phyloP scores from a whole-genome alignment of 2,113 vertebrate genomes.

The Synchiropus splendidus region DNA sequence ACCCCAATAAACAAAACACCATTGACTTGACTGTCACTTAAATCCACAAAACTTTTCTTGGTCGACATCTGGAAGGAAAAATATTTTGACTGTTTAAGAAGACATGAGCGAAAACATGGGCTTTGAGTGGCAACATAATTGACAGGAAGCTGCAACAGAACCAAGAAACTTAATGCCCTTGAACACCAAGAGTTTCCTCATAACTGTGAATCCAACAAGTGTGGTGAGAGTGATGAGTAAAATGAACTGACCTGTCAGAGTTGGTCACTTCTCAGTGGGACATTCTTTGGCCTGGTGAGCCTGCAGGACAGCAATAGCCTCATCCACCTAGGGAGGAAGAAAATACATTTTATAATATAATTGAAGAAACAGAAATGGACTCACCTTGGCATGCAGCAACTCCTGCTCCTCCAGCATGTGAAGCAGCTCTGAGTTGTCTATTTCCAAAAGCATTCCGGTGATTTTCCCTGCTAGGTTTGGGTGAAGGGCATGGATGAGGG shows the following conservation, averaged over 20 bases:
- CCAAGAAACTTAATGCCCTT: too few relatives aligned
- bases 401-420: slow-evolving; percentile 88
- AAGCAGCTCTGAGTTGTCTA: slow-evolving; percentile 89
- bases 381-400: slow-evolving; percentile 81
- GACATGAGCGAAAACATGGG: background rate
- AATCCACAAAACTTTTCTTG: slow-evolving; percentile 4
- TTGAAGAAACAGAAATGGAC: background rate
- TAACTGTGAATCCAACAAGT: background rate
- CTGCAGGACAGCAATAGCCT: slow-evolving; percentile 84
- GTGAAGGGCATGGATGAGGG: slow-evolving; percentile 73
- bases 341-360: background rate
- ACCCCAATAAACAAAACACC: slow-evolving; percentile 35
- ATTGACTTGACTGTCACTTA: slow-evolving; percentile 22
- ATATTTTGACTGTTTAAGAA: background rate
- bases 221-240: background rate
- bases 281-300: slow-evolving; percentile 74
- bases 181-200: too few relatives aligned
- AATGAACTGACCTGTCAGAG: slow-evolving; percentile 37
- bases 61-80: slow-evolving; percentile 15
- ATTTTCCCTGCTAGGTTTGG: slow-evolving; percentile 82
- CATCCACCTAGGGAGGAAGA: slow-evolving; percentile 71
- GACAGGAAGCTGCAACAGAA: background rate
- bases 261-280: slow-evolving; percentile 49
- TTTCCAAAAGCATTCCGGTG: slow-evolving; percentile 94
- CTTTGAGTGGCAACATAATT: background rate